Conservation (phyloP, 2,797 vertebrate species). For the Dallia pectoralis region DNA sequence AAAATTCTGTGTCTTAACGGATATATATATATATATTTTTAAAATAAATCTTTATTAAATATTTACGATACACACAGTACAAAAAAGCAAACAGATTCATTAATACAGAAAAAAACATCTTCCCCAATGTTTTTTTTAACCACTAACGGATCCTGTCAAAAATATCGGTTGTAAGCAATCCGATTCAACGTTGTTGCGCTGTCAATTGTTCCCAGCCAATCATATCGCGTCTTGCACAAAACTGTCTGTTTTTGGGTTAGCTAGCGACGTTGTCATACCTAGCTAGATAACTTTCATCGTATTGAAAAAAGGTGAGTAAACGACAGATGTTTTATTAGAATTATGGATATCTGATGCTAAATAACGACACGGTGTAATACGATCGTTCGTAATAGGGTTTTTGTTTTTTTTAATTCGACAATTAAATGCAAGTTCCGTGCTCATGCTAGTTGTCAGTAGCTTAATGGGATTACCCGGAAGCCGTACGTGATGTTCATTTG, state of each 20-base stretch:
- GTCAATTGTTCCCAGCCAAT: constrained; percentile 51
- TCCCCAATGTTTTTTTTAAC: background rate
- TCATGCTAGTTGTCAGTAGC: background rate
- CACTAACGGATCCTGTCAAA: background rate
- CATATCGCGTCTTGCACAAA: constrained; percentile 22
- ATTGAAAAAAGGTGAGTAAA: background rate
- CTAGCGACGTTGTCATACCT: background rate
- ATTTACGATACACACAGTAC: too few relatives aligned
- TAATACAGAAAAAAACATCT: too few relatives aligned
- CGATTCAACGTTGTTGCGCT: constrained; percentile 7
- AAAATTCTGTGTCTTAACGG: background rate
- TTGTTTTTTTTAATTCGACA: background rate
- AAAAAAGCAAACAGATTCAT: too few relatives aligned
- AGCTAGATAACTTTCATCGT: constrained; percentile 6
- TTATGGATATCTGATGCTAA: background rate
- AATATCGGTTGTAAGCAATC: background rate
- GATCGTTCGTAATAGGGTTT: background rate
- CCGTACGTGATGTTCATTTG: background rate
- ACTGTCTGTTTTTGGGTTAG: background rate
- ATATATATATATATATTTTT: too few relatives aligned
- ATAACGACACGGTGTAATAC: background rate
- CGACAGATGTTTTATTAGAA: background rate
- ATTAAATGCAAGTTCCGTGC: background rate
- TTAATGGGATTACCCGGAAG: background rate
- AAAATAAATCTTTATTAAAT: too few relatives aligned